phyloP scores from a whole-genome alignment of 1,140 invertebrate genomes.

The Tetramorium parvispinum region DNA sequence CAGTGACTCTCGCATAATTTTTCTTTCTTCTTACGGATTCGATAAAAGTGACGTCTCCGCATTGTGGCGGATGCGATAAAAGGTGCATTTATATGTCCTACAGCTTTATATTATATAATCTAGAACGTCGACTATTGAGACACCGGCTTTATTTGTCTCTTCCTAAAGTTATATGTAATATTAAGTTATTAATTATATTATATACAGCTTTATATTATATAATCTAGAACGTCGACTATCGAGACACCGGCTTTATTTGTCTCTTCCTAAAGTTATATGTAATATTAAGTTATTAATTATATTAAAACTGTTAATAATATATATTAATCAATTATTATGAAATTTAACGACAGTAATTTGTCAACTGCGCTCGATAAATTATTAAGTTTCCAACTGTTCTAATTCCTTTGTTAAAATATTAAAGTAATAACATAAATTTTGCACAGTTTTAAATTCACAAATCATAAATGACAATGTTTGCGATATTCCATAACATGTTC shows the following conservation, averaged over 20 bases:
- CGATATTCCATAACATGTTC: not conserved
- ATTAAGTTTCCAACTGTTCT: not conserved
- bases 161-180: not conserved
- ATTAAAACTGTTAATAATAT: not conserved
- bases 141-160: not conserved
- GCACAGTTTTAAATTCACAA: not conserved
- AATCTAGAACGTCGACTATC: not conserved
- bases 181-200: not conserved
- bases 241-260: not conserved
- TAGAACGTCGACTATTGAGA: not conserved
- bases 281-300: not conserved
- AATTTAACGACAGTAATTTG: not conserved
- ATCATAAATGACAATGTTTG: not conserved
- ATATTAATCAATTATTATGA: not conserved
- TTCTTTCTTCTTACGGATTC: slow-evolving; percentile 8
- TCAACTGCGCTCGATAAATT: not conserved
- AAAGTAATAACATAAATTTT: not conserved
- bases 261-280: not conserved
- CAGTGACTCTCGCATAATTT: slow-evolving; percentile 7
- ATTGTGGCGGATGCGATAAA: not conserved
- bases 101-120: not conserved
- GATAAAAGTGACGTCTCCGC: slow-evolving; percentile 14
- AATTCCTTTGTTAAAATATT: not conserved
- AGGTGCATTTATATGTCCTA: not conserved
- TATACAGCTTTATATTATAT: too few relatives aligned